A percentile compares a stretch with the other conserved stretches of the same genome.
Conservation (phyloP, 1,140 invertebrate species). For the Drosophila athabasca region DNA sequence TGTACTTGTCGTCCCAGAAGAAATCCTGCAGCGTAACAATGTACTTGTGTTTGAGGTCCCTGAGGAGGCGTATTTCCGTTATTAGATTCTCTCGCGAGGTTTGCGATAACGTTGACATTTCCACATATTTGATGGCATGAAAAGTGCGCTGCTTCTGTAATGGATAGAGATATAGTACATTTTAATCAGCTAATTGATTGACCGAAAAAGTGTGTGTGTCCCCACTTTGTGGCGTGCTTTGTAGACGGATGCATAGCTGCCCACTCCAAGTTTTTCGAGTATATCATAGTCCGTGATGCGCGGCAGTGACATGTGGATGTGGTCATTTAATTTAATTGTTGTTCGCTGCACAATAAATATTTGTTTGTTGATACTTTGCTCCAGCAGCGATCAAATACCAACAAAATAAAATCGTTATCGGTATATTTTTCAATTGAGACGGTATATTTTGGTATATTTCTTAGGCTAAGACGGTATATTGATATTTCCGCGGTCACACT, state of each 20-base stretch:
- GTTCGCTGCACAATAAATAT: too few species aligned
- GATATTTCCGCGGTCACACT: too few species aligned
- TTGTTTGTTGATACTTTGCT: too few species aligned
- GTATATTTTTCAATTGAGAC: too few species aligned
- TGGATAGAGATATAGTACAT: slow-evolving; percentile 16
- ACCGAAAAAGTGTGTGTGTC: not conserved
- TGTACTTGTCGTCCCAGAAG: slow-evolving; percentile 89
- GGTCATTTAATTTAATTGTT: slow-evolving; percentile 28
- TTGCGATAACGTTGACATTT: slow-evolving; percentile 89
- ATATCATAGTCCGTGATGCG: slow-evolving; percentile 88
- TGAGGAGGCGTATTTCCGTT: slow-evolving; percentile 93
- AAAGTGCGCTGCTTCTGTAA: slow-evolving; percentile 69
- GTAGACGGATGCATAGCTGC: slow-evolving; percentile 94
- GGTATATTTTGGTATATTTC: too few species aligned
- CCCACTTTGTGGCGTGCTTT: slow-evolving; percentile 92
- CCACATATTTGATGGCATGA: slow-evolving; percentile 90
- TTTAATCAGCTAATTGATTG: not conserved
- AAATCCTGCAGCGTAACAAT: slow-evolving; percentile 95
- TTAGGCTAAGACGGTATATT: too few species aligned
- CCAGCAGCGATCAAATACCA: too few species aligned
- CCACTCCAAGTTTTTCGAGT: slow-evolving; percentile 91
- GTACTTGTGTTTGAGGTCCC: slow-evolving; percentile 90
- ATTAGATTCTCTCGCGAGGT: slow-evolving; percentile 92
- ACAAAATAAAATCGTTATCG: too few species aligned
- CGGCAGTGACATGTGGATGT: slow-evolving; percentile 83